Conservation (phyloP, 1,140 invertebrate genomes). For the Samia ricini region DNA sequence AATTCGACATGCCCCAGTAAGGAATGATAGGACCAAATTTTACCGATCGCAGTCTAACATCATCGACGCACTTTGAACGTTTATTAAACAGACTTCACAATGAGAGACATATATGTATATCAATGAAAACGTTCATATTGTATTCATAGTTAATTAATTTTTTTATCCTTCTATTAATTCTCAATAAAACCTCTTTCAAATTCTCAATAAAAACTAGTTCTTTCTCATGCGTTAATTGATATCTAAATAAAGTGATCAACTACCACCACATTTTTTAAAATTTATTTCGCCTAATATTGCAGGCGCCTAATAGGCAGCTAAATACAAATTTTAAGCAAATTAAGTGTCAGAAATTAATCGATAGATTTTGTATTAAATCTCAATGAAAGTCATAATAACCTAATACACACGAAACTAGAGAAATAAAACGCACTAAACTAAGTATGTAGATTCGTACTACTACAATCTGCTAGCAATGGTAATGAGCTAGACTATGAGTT, state of each 20-base stretch:
- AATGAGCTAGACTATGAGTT: conserved; percentile 60
- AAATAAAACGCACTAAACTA: conserved; percentile 23
- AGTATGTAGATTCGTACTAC: conserved; percentile 49
- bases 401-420: conserved; percentile 23
- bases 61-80: conserved; percentile 35
- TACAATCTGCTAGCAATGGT: conserved; percentile 9
- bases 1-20: conserved; percentile 61
- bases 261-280: neutral
- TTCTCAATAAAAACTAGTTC: no score
- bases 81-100: conserved; percentile 63
- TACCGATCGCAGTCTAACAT: conserved; percentile 66
- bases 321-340: neutral
- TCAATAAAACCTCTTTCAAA: no score
- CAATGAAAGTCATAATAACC: conserved; percentile 14
- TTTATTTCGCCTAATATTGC: neutral
- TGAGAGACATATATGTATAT: conserved; percentile 48
- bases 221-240: neutral
- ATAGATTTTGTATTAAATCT: conserved; percentile 11
- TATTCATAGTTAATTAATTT: neutral
- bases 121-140: no score
- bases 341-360: conserved; percentile 14
- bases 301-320: no score
- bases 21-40: conserved; percentile 77
- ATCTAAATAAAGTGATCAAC: neutral
- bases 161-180: no score